A percentile compares a stretch with the other conserved stretches of the same genome.
Conservation (phyloP, 2,797 vertebrate genomes). For the Acanthiza pusilla region DNA sequence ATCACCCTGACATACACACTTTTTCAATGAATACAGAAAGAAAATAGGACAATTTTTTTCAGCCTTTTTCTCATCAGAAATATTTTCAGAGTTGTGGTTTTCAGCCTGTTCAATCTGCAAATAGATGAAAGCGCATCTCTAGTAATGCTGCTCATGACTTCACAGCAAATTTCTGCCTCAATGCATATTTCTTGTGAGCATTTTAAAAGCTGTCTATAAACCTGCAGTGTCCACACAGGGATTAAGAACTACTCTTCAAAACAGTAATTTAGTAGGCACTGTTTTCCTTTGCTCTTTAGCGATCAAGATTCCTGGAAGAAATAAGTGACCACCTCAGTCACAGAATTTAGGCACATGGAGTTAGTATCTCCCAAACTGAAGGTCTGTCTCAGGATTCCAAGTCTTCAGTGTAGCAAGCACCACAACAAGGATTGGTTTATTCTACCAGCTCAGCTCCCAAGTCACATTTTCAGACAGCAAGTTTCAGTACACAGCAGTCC, state of each 20-base stretch:
- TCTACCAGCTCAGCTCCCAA: background rate
- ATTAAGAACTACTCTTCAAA: background rate
- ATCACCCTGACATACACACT: background rate
- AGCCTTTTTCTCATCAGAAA: background rate
- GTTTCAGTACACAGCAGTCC: background rate
- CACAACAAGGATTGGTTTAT: background rate
- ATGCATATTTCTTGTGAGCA: background rate
- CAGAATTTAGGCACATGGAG: background rate
- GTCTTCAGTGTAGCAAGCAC: background rate
- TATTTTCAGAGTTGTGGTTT: background rate
- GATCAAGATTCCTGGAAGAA: background rate
- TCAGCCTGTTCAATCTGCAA: background rate
- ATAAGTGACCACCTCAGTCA: background rate
- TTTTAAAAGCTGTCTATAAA: background rate
- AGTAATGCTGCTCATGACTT: background rate
- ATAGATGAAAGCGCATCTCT: background rate
- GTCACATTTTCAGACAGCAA: background rate
- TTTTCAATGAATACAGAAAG: background rate
- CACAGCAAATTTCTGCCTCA: background rate
- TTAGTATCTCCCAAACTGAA: background rate
- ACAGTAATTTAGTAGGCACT: background rate
- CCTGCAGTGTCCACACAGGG: background rate
- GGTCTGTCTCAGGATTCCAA: background rate
- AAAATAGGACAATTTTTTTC: background rate
- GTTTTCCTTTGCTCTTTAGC: background rate